Evolutionary conservation across 2,888 invertebrate species (phyloP), one percentile per base, ranked within the genome.

Genomic region (Rutpela maculata): DNA sequence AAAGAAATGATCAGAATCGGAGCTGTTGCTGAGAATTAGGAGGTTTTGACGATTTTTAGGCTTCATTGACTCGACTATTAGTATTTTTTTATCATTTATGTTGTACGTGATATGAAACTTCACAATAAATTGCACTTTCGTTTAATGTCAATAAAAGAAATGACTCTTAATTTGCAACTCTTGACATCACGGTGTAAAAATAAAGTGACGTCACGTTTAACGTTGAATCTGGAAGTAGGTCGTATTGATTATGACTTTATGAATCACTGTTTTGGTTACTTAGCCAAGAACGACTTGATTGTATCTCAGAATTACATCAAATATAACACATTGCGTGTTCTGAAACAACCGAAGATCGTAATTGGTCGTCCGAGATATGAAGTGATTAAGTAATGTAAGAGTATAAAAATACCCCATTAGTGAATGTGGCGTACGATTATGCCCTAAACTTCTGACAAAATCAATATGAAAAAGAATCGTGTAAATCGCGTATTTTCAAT

Each of bases 251-350:
- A 11, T 19, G 15, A n/a, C 68, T 17, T 59, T 65, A 22, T 76
- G 76, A 76, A 55, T 76, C 76, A 76, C 60, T 67, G 66, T 72
- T 76, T 76, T 62, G 67, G 67, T 67, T n/a, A 15, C 60, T 60
- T 43, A 31, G 66, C 65, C 19, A 38, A 43, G 38, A 59, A 69
- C 69, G 19, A 62, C 60, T 69, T 60, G 10, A 73, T 65, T 56
- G 56, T 65, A 50, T 50, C 50, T 50, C 50, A n/a, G 50, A 50
- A 50, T n/a, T 50, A n/a, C 50, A n/a, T 59, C 12, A 18, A 38
- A 22, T n/a, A 56, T 43, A 56, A 72, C 31, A 43, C 17, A 15
- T 19, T 3, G 38, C 38, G 26, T 66, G 55, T 43, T 73, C 35
- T 12, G 59, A 22, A 59, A 66, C 26, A 43, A 63, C 31, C 50